Conservation (phyloP, 35 echinoderm and acorn worm genomes). For the Apostichopus japonicus region DNA sequence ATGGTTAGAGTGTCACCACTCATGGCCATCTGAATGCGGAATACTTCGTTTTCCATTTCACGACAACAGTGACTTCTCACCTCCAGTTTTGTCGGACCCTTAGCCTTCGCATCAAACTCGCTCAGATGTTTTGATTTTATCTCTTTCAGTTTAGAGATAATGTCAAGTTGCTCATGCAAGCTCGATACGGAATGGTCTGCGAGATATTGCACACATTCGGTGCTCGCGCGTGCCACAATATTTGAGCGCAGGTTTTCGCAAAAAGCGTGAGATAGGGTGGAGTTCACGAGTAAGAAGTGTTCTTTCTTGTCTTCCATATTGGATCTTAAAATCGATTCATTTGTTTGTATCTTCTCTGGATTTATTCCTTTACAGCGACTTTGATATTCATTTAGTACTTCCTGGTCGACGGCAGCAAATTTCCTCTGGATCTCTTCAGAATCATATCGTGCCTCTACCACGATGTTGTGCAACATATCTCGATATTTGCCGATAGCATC, state of each 20-base stretch:
- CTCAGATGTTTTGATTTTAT: background rate
- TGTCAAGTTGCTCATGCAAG: background rate
- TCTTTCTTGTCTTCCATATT: background rate
- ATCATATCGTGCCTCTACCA: background rate
- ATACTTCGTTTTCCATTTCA: background rate
- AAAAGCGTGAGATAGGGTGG: background rate
- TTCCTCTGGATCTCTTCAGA: background rate
- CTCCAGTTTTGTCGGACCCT: background rate
- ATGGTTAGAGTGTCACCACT: background rate
- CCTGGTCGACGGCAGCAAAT: background rate
- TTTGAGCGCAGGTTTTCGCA: background rate
- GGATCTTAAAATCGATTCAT: background rate
- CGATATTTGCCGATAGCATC: background rate
- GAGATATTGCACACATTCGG: background rate
- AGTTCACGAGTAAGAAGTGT: background rate
- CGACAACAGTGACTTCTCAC: background rate
- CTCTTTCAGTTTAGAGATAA: background rate
- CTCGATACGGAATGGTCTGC: background rate
- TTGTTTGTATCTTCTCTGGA: background rate
- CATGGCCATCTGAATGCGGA: background rate
- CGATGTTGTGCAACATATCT: background rate
- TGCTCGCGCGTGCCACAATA: background rate
- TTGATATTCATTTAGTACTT: background rate
- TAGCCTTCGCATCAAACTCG: background rate
- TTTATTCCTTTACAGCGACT: background rate